Percentiles rank a stretch among this genome's conserved stretches.
Evolutionary conservation across 1,140 invertebrate species (phyloP).

Genomic region (Limonius californicus): DNA sequence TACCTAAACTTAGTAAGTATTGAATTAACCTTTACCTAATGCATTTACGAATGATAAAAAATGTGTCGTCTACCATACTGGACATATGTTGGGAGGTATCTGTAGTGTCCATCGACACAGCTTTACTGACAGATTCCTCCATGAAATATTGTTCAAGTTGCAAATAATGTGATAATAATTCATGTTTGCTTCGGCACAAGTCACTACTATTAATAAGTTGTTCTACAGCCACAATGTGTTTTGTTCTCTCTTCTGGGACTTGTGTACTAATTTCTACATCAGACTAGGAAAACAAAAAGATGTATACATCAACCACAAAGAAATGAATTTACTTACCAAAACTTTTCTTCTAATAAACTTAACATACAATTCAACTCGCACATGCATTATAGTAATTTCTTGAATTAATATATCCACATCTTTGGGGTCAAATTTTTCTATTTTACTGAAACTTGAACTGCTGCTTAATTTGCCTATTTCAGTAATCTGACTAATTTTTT

Average conservation of each 20-base stretch:
- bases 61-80: conserved; percentile 95
- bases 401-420: conserved; percentile 84
- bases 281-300: conserved; percentile 50
- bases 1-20: no score
- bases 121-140: conserved; percentile 93
- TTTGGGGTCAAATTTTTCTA: conserved; percentile 72
- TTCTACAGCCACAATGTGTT: conserved; percentile 60
- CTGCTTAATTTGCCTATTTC: conserved; percentile 51
- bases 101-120: conserved; percentile 79
- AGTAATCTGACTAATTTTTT: conserved; percentile 62
- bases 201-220: conserved; percentile 71
- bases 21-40: conserved; percentile 63
- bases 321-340: conserved; percentile 53
- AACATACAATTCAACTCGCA: conserved; percentile 86
- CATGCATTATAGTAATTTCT: conserved; percentile 90
- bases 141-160: conserved; percentile 92
- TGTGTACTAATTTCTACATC: conserved; percentile 64
- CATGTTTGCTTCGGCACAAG: conserved; percentile 81
- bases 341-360: conserved; percentile 80
- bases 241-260: conserved; percentile 53
- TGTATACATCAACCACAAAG: neutral
- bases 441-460: conserved; percentile 46
- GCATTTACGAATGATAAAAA: conserved; percentile 96
- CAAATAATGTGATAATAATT: conserved; percentile 86
- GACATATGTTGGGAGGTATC: conserved; percentile 70